A percentile compares a stretch with the other conserved stretches of the same genome.
Evolutionary conservation across 2,797 vertebrate species (phyloP).

Genomic region (Scarus forsteni): DNA sequence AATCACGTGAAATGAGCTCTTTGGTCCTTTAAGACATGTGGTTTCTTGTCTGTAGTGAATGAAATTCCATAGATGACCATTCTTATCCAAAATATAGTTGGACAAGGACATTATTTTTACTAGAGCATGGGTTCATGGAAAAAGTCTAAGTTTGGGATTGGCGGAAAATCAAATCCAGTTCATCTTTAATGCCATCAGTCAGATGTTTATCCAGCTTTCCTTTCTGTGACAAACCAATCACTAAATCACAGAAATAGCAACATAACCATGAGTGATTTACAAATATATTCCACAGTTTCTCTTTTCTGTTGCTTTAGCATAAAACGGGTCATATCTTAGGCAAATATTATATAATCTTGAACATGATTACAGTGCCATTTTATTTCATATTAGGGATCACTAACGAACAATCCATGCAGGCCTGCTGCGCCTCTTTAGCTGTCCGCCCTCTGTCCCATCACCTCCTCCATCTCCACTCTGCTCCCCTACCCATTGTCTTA

Average conservation of each 20-base stretch:
- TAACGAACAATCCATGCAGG: constrained; percentile 44
- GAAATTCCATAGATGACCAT: not conserved
- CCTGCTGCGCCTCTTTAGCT: constrained; percentile 10
- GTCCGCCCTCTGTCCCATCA: constrained; percentile 22
- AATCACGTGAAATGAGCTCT: not conserved
- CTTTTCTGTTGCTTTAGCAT: not conserved
- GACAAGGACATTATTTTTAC: not conserved
- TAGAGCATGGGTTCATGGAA: not conserved
- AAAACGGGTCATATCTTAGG: not conserved
- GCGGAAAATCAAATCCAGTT: constrained; percentile 13
- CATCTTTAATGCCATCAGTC: constrained; percentile 40
- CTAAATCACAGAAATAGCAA: constrained; percentile 16
- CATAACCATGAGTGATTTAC: not conserved
- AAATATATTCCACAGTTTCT: not conserved
- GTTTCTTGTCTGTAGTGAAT: not conserved
- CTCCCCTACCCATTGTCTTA: not conserved
- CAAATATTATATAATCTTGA: not conserved
- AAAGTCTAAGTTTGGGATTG: constrained; percentile 18
- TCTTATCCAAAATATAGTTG: not conserved
- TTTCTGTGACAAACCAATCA: constrained; percentile 6
- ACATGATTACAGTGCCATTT: constrained; percentile 10
- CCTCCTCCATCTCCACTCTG: constrained; percentile 12
- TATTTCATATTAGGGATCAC: constrained; percentile 40
- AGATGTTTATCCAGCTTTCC: constrained; percentile 25
- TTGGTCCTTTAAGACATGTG: not conserved